Percentiles rank a stretch among this genome's conserved stretches.
Evolutionary conservation across 2,888 invertebrate species (phyloP).

Genomic region (Strigamia transsilvanica): DNA sequence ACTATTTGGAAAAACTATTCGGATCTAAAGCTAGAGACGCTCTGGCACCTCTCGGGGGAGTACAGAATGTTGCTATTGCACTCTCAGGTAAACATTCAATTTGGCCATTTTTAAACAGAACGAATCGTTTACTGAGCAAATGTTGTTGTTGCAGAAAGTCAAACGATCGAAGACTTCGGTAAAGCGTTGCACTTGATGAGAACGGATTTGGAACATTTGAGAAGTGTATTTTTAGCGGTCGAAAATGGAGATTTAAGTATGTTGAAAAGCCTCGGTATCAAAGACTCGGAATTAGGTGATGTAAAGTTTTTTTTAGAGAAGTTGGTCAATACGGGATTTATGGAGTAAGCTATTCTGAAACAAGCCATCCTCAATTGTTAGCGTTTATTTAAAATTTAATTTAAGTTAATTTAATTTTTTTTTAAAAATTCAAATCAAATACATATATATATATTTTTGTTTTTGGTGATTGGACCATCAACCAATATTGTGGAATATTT

Average conservation of each 20-base stretch:
- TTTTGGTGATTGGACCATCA: background rate
- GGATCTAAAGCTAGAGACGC: slow-evolving; percentile 94
- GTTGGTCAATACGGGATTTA: slow-evolving; percentile 92
- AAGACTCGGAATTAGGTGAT: slow-evolving; percentile 92
- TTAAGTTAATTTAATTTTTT: background rate
- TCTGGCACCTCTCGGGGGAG: slow-evolving; percentile 88
- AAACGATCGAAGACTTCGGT: slow-evolving; percentile 93
- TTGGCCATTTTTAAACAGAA: background rate
- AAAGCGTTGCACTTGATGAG: slow-evolving; percentile 85
- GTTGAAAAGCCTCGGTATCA: slow-evolving; percentile 92
- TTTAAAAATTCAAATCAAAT: background rate
- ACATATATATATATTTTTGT: background rate
- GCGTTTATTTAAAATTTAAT: background rate
- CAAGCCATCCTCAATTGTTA: background rate
- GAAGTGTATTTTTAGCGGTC: slow-evolving; percentile 94
- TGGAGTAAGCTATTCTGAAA: slow-evolving; percentile 71
- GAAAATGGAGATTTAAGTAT: slow-evolving; percentile 89
- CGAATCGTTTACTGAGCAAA: background rate
- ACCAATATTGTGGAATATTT: slow-evolving; percentile 7
- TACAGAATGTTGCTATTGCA: slow-evolving; percentile 94
- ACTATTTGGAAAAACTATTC: slow-evolving; percentile 95
- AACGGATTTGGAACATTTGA: slow-evolving; percentile 88
- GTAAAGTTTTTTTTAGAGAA: slow-evolving; percentile 96
- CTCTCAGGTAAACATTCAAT: slow-evolving; percentile 75
- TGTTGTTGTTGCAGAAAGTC: slow-evolving; percentile 75